A percentile compares a stretch with the other conserved stretches of the same genome.
phyloP scores from a whole-genome alignment of 2,113 vertebrate species.

The Epinephelus fuscoguttatus region DNA sequence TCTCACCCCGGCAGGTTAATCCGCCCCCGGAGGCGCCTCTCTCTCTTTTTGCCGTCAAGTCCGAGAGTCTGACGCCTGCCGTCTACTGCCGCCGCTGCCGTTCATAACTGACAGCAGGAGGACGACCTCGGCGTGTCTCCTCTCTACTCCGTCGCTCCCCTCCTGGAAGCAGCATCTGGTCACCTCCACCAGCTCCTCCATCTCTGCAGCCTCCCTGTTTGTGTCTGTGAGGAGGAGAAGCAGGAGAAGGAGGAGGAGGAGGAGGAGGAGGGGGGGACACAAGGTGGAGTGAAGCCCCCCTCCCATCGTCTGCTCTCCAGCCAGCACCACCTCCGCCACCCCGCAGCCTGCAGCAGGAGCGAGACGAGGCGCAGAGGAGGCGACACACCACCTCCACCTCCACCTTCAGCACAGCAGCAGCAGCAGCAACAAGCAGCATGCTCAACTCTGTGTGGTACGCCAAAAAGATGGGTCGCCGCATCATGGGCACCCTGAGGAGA shows the following conservation, averaged over 20 bases:
- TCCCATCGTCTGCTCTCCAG: slow-evolving; percentile 61
- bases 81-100: neutral
- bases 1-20: slow-evolving; percentile 41
- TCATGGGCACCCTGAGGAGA: slow-evolving; percentile 86
- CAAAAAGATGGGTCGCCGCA: slow-evolving; percentile 88
- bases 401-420: slow-evolving; percentile 16
- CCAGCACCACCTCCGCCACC: slow-evolving; percentile 56
- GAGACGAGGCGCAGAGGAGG: slow-evolving; percentile 60
- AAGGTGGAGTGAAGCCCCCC: slow-evolving; percentile 57
- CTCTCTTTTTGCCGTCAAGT: neutral
- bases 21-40: slow-evolving; percentile 13
- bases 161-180: slow-evolving; percentile 5
- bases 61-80: neutral
- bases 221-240: slow-evolving; percentile 27
- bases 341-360: slow-evolving; percentile 62
- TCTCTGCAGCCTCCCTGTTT: slow-evolving; percentile 53
- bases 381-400: slow-evolving; percentile 4
- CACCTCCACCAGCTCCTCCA: slow-evolving; percentile 20
- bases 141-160: neutral
- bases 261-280: slow-evolving; percentile 19
- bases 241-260: slow-evolving; percentile 18
- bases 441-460: slow-evolving; percentile 88
- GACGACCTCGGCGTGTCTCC: slow-evolving; percentile 8
- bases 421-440: slow-evolving; percentile 80
- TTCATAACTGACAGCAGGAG: neutral